A percentile compares a stretch with the other conserved stretches of the same genome.
These are phyloP conservation scores for Nemotelus pantherinus DNA, from an alignment of 2,888 invertebrate genomes.

Conservation along the genomic window DNA sequence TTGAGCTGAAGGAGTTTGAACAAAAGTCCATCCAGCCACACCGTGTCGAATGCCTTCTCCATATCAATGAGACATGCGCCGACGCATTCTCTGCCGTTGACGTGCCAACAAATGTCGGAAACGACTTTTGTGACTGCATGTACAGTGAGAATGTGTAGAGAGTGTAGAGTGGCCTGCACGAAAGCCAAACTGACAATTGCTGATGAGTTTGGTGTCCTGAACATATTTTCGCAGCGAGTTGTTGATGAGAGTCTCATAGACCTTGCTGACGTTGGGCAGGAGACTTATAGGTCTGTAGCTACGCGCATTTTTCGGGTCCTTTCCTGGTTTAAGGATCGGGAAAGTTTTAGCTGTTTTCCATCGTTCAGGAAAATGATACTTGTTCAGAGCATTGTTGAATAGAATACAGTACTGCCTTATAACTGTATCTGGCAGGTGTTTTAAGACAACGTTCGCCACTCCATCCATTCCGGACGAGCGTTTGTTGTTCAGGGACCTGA, in stretches of 20 bases:
- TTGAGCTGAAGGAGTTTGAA: constrained; percentile 50
- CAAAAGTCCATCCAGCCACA: constrained; percentile 52
- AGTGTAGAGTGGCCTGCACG: constrained; percentile 49
- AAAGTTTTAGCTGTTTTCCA: constrained; percentile 52
- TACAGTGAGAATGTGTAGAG: no score
- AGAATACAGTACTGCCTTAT: neutral
- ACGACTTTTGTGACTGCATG: constrained; percentile 45
- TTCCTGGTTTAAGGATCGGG: constrained; percentile 50
- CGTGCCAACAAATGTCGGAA: neutral
- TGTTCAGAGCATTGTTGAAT: neutral
- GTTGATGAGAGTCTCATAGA: constrained; percentile 52
- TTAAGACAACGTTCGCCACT: neutral
- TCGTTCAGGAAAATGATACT: constrained; percentile 47
- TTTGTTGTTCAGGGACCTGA: constrained; percentile 6
- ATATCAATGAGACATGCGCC: constrained; percentile 29
- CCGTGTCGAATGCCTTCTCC: constrained; percentile 47
- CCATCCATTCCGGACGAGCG: neutral
- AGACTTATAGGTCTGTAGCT: constrained; percentile 54
- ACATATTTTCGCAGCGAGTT: constrained; percentile 35
- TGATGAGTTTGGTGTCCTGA: constrained; percentile 49
- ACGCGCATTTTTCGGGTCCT: constrained; percentile 39
- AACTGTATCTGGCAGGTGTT: neutral
- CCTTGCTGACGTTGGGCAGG: constrained; percentile 54
- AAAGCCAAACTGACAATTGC: constrained; percentile 54
- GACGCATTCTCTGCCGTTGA: constrained; percentile 5